These are phyloP conservation scores for Atlantisia rogersi DNA, from an alignment of 2,113 vertebrate genomes.

Conservation along the genomic window DNA sequence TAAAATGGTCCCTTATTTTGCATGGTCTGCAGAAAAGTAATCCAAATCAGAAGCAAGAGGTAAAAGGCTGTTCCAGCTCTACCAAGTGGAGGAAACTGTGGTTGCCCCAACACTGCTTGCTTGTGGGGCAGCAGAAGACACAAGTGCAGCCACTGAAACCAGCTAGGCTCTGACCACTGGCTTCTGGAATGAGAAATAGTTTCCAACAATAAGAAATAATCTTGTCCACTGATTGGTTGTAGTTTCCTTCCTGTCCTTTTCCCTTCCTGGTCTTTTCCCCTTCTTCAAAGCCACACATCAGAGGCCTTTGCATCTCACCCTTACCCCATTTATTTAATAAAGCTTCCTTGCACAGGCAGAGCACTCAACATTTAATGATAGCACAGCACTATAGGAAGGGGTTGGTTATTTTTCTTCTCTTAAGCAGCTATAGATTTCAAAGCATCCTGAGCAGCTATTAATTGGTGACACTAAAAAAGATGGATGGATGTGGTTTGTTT, in stretches of 20 bases:
- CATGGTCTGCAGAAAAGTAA: not conserved
- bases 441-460: conserved; percentile 42
- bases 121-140: not conserved
- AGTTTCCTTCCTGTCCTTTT: not conserved
- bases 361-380: not conserved
- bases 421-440: conserved; percentile 25
- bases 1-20: not conserved
- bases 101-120: not conserved
- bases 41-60: not conserved
- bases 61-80: not conserved
- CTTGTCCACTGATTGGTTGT: not conserved
- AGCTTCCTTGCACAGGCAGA: not conserved
- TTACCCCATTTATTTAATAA: not conserved
- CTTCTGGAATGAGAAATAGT: not conserved
- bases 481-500: conserved; percentile 14
- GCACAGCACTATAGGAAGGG: not conserved
- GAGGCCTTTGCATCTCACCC: not conserved
- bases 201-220: not conserved
- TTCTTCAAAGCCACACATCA: not conserved
- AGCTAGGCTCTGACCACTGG: not conserved
- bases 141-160: not conserved
- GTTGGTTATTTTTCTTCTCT: conserved; percentile 17
- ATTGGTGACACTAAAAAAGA: conserved; percentile 51
- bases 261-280: not conserved
- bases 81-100: not conserved